Base-by-base conservation (phyloP, 2,113 vertebrate species). In the Pterocles burchelli region DNA sequence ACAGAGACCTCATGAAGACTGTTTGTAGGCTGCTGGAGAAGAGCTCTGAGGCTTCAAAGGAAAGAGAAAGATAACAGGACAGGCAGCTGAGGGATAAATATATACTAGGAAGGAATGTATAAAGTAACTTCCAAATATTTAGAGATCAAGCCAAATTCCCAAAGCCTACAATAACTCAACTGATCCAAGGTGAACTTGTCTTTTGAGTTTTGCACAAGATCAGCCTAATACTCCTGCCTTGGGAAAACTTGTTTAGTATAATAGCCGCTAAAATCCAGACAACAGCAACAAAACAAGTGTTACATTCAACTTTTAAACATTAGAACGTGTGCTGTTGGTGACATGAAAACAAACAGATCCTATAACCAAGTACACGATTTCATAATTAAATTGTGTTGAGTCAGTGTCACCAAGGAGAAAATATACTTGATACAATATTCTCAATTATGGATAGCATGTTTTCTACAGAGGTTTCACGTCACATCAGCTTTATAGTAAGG, bases 361-460 rank as follows among this genome's bases (percentile, higher is more conserved):
- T 88, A 63, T 90, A 95, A 87, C 84, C 61, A 57, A 93, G 76
- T 85, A 97, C 95, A 96, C 25, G 76, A 88, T 75, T 86, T 93
- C 92, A 88, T 96, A 95, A 96, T 95, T 97, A 95, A 96, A 95
- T 29, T 72, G 48, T 90, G 45, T 57, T 92, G 55, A 95, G 63
- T 25, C 15, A 26, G 59, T 93, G 95, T 93, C 96, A 95, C 90
- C 95, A 92, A 90, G 83, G 17, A 97, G 79, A 93, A 77, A 88
- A 84, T 57, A 73, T 26, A 85, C 88, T 82, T 85, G 49, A 93
- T 93, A 80, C 52, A 74, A 61, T 88, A 93, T 83, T 94, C 81
- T 95, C 61, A 96, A 92, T 95, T 95, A 97, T 92, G 78, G 90
- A 95, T 92, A 93, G 62, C 63, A 31, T 36, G 51, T 95, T 96